Percentiles rank a stretch among this genome's conserved stretches.
Conservation (phyloP, 2,888 invertebrate species). For the Dryobotodes eremita region DNA sequence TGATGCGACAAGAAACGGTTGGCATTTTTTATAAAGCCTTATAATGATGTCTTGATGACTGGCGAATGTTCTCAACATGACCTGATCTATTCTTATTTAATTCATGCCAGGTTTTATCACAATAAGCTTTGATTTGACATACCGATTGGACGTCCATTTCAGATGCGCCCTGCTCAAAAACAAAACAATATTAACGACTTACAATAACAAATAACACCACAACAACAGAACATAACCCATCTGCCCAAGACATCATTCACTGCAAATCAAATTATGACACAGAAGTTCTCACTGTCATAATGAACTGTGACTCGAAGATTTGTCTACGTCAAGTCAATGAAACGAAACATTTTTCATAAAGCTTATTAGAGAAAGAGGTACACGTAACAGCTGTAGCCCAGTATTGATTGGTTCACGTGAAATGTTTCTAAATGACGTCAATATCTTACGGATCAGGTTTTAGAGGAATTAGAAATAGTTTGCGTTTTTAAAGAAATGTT, state of each 20-base stretch:
- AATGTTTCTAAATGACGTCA: neutral
- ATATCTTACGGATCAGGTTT: neutral
- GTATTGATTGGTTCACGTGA: slow-evolving; percentile 26
- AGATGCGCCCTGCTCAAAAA: no score
- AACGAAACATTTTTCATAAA: slow-evolving; percentile 46
- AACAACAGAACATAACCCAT: slow-evolving; percentile 7
- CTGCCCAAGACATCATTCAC: slow-evolving; percentile 23
- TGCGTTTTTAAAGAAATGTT: neutral
- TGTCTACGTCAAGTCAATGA: slow-evolving; percentile 50
- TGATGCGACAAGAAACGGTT: no score
- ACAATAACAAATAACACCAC: neutral
- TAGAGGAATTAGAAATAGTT: neutral
- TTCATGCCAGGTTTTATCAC: no score
- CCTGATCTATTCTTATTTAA: no score
- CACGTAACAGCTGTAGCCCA: slow-evolving; percentile 17
- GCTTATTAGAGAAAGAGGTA: slow-evolving; percentile 25
- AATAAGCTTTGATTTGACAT: no score
- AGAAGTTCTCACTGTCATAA: slow-evolving; percentile 12
- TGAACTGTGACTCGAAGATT: slow-evolving; percentile 48
- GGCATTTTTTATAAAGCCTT: no score
- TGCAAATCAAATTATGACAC: slow-evolving; percentile 42
- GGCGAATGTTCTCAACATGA: no score
- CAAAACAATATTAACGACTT: no score
- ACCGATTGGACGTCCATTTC: no score
- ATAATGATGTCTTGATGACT: no score